Percentiles rank a stretch among this genome's conserved stretches.
Evolutionary conservation across 2,888 invertebrate genomes (phyloP).

Genomic region (Empis livida): DNA sequence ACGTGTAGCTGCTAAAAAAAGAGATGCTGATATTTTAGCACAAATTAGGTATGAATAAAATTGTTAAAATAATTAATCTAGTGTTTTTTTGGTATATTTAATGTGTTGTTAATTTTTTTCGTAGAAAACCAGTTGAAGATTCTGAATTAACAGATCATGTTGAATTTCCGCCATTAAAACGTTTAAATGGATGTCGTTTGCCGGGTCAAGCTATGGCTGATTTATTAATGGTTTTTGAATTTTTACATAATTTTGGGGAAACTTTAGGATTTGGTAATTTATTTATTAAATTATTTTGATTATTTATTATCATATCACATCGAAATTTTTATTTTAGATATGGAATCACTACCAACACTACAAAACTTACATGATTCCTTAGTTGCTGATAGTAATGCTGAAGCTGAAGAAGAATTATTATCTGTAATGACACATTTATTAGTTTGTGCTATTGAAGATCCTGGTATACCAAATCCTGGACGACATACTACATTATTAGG

Average conservation of each 20-base stretch:
- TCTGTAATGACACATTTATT: conserved; percentile 81
- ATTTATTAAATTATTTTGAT: too few relatives aligned
- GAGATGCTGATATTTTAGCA: conserved; percentile 55
- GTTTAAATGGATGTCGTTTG: conserved; percentile 68
- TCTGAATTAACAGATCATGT: conserved; percentile 68
- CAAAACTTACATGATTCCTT: conserved; percentile 78
- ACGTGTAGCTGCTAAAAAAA: conserved; percentile 57
- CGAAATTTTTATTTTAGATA: conserved; percentile 43
- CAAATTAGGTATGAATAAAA: conserved; percentile 40
- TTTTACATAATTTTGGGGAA: conserved; percentile 90
- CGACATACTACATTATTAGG: conserved; percentile 81
- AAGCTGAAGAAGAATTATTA: conserved; percentile 72
- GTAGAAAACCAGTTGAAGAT: conserved; percentile 81
- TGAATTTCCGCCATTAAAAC: conserved; percentile 54
- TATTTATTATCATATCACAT: too few relatives aligned
- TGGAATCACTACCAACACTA: conserved; percentile 75
- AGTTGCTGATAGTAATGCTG: conserved; percentile 58
- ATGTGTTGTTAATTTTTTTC: conserved; percentile 1
- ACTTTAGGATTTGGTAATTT: conserved; percentile 87
- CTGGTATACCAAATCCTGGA: conserved; percentile 79
- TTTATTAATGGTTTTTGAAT: conserved; percentile 90
- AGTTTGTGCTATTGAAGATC: conserved; percentile 88
- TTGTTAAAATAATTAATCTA: too few relatives aligned
- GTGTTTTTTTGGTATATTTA: not conserved
- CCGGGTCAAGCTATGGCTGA: conserved; percentile 85